These are phyloP conservation scores for Gambusia affinis DNA, from an alignment of 2,113 vertebrate genomes.

Conservation along the genomic window DNA sequence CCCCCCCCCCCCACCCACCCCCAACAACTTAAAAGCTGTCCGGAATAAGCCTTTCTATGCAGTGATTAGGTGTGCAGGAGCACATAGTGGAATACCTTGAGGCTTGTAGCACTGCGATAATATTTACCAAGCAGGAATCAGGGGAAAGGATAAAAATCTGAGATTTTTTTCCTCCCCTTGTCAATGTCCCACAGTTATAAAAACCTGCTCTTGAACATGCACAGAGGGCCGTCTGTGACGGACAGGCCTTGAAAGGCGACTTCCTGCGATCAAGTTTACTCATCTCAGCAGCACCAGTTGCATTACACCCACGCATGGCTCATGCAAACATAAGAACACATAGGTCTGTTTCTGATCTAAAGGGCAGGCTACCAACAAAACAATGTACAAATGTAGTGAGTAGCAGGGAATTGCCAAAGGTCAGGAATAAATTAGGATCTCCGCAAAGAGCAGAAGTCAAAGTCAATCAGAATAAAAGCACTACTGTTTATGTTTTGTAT, in stretches of 20 bases:
- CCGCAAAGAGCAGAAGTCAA: not conserved
- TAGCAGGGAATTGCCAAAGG: not conserved
- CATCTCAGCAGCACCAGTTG: not conserved
- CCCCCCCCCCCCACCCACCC: too few species aligned
- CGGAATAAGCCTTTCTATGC: not conserved
- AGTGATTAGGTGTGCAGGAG: not conserved
- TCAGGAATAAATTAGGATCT: not conserved
- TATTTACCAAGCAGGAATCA: conserved; percentile 2
- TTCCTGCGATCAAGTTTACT: not conserved
- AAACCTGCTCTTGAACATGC: not conserved
- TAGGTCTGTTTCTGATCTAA: not conserved
- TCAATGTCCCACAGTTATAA: not conserved
- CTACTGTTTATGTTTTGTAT: not conserved
- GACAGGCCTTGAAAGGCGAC: conserved; percentile 1
- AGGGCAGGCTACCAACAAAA: not conserved
- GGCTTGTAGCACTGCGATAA: not conserved
- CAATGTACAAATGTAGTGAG: not conserved
- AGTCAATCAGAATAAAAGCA: not conserved
- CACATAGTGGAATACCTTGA: not conserved
- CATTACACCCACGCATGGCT: not conserved
- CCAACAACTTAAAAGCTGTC: not conserved
- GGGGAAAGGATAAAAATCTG: not conserved
- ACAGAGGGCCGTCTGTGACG: not conserved
- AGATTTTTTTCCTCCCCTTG: not conserved
- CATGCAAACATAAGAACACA: not conserved